Evolutionary conservation across 2,797 vertebrate genomes (phyloP).

Genomic region (Heterohyrax brucei): DNA sequence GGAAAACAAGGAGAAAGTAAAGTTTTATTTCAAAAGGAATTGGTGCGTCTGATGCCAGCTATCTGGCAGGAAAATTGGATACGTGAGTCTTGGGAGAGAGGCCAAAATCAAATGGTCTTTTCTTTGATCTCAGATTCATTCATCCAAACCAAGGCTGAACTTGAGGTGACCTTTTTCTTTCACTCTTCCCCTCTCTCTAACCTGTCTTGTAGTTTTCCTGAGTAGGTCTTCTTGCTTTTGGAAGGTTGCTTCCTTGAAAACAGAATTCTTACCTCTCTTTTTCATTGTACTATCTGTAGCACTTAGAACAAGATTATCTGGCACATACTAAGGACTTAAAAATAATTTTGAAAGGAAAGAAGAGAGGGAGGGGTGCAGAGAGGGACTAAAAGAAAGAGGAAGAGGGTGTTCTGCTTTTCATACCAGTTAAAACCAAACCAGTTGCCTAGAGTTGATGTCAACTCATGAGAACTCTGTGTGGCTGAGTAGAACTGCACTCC

Average conservation of each 20-base stretch:
- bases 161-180: not conserved
- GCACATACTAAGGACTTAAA: not conserved
- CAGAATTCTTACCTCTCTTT: conserved; percentile 15
- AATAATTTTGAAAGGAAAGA: too few species aligned
- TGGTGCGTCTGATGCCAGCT: not conserved
- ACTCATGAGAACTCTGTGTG: not conserved
- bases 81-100: conserved; percentile 33
- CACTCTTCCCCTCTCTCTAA: too few species aligned
- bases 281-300: conserved; percentile 4
- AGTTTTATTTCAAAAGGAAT: conserved; percentile 64
- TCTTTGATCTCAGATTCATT: conserved; percentile 50
- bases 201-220: conserved; percentile 37
- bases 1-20: not conserved
- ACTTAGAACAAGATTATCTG: conserved; percentile 4
- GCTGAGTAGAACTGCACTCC: not conserved
- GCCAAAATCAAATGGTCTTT: conserved; percentile 41
- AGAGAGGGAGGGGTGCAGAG: not conserved
- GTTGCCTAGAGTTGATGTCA: not conserved
- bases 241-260: conserved; percentile 50
- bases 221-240: not conserved
- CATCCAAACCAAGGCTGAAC: conserved; percentile 32
- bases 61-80: conserved; percentile 23
- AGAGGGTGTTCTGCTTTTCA: not conserved
- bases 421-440: not conserved
- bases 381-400: not conserved